Evolutionary conservation across 1,140 invertebrate species (phyloP).

Genomic region (Hestina assimilis): DNA sequence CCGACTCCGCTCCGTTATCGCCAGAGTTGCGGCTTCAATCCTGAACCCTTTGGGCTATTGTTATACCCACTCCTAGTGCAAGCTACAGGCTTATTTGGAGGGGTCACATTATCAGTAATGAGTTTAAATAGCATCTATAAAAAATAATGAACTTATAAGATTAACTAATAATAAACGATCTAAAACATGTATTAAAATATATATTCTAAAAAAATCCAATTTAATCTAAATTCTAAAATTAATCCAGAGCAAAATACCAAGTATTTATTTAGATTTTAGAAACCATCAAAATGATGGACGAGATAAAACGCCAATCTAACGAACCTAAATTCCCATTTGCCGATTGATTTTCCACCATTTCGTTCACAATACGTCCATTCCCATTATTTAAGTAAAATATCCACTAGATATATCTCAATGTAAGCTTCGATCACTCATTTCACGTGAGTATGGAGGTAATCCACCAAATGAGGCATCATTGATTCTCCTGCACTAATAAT

Average conservation of each 20-base stretch:
- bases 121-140: no score
- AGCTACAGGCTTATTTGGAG: no score
- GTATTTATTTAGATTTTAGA: slow-evolving; percentile 12
- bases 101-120: no score
- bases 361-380: slow-evolving; percentile 30
- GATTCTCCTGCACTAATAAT: slow-evolving; percentile 70
- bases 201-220: neutral
- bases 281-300: slow-evolving; percentile 11
- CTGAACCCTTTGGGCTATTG: no score
- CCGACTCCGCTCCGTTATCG: no score
- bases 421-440: slow-evolving; percentile 58
- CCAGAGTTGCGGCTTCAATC: no score
- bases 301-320: slow-evolving; percentile 22
- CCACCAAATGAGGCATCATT: slow-evolving; percentile 69
- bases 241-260: neutral
- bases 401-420: slow-evolving; percentile 46
- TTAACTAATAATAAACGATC: no score
- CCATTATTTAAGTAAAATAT: slow-evolving; percentile 41
- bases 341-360: slow-evolving; percentile 19
- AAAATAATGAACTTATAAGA: no score
- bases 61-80: no score
- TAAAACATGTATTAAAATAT: no score
- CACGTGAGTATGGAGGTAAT: slow-evolving; percentile 56
- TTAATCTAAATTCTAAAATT: neutral
- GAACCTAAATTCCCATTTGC: slow-evolving; percentile 19